These are phyloP conservation scores for Salvelinus namaycush DNA, from an alignment of 2,113 vertebrate species.

Conservation along the genomic window DNA sequence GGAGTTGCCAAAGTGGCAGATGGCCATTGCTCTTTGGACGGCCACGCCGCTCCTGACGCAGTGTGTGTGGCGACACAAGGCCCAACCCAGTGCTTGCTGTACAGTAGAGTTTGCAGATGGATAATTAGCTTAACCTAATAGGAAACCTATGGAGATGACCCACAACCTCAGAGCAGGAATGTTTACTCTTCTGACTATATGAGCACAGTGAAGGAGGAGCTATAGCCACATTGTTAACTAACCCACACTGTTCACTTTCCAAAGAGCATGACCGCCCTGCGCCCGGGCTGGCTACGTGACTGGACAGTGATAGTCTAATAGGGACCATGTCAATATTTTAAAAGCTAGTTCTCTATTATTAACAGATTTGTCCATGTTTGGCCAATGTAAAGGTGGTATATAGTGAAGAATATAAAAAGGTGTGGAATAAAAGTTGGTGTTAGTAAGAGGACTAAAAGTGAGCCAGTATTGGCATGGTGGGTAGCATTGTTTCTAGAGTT, in stretches of 20 bases:
- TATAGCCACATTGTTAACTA: neutral
- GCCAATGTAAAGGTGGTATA: slow-evolving; percentile 57
- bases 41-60: neutral
- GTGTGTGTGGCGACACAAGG: slow-evolving; percentile 21
- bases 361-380: slow-evolving; percentile 51
- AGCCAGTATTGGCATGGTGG: slow-evolving; percentile 43
- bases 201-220: neutral
- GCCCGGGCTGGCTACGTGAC: too few species aligned
- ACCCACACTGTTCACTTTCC: neutral
- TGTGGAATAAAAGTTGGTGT: slow-evolving; percentile 44
- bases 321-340: slow-evolving; percentile 56
- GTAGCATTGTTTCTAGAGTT: slow-evolving; percentile 47
- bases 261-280: neutral
- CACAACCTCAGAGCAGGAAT: slow-evolving; percentile 14
- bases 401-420: slow-evolving; percentile 56
- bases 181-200: slow-evolving; percentile 19
- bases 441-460: slow-evolving; percentile 45
- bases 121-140: slow-evolving; percentile 22
- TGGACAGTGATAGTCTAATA: neutral
- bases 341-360: slow-evolving; percentile 44
- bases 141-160: slow-evolving; percentile 14
- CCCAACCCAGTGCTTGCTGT: neutral
- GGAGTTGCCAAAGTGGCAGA: slow-evolving; percentile 18
- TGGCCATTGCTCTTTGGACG: slow-evolving; percentile 31
- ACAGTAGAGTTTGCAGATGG: slow-evolving; percentile 7